phyloP scores from a whole-genome alignment of 1,140 invertebrate species.

The Stegodyphus dumicola region DNA sequence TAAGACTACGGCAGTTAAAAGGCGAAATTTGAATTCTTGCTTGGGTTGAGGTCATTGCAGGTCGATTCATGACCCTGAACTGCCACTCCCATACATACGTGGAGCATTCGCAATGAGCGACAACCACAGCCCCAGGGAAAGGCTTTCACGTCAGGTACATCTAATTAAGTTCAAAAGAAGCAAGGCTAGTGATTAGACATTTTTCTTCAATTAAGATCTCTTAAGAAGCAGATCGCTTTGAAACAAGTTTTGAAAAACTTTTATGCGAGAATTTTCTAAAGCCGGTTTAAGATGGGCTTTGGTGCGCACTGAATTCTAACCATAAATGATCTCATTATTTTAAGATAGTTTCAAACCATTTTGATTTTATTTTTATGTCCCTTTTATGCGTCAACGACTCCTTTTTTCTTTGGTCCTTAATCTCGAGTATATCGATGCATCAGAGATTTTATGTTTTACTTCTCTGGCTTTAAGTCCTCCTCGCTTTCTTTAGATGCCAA shows the following conservation, averaged over 20 bases:
- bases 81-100: constrained; percentile 50
- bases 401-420: too few relatives aligned
- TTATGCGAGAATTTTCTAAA: constrained; percentile 41
- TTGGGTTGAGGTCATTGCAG: constrained; percentile 47
- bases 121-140: constrained; percentile 26
- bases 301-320: constrained; percentile 12
- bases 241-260: constrained; percentile 48
- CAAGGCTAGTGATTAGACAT: constrained; percentile 50
- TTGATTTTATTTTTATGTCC: constrained; percentile 22
- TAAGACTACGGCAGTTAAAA: constrained; percentile 57
- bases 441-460: too few relatives aligned
- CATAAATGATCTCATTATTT: constrained; percentile 60
- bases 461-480: too few relatives aligned
- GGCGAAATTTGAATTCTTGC: constrained; percentile 55
- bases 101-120: constrained; percentile 54
- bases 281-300: constrained; percentile 1
- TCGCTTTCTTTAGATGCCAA: too few relatives aligned
- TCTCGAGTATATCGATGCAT: too few relatives aligned
- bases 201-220: constrained; percentile 61
- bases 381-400: too few relatives aligned
- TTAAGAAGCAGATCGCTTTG: constrained; percentile 36
- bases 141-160: constrained; percentile 46
- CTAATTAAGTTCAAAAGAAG: constrained; percentile 55
- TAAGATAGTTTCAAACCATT: constrained; percentile 23
- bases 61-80: constrained; percentile 59